Conservation (phyloP, 2,797 vertebrate genomes). For the Pogoniulus pusillus region DNA sequence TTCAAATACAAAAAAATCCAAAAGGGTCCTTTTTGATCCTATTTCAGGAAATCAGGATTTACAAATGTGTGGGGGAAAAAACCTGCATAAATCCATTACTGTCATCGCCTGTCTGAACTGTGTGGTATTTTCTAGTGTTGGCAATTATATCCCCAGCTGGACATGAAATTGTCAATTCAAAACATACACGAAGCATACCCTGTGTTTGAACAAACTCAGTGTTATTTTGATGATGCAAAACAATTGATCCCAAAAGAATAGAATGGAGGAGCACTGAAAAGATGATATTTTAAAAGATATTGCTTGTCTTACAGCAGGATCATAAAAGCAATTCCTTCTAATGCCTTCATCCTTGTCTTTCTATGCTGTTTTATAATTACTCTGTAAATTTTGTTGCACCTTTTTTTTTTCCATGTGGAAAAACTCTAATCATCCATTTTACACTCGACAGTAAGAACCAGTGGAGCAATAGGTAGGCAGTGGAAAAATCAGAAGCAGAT, state of each 20-base stretch:
- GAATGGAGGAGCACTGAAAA: neutral
- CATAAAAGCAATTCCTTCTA: neutral
- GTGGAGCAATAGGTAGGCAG: neutral
- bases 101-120: neutral
- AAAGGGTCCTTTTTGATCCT: neutral
- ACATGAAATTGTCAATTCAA: neutral
- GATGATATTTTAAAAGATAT: neutral
- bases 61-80: neutral
- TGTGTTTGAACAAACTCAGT: neutral
- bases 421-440: neutral
- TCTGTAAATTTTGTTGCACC: neutral
- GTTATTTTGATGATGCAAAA: neutral
- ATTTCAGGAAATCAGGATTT: neutral
- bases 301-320: neutral
- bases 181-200: neutral
- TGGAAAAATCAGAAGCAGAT: neutral
- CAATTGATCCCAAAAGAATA: neutral
- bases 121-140: neutral
- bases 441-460: neutral
- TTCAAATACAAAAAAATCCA: neutral
- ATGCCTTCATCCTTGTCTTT: neutral
- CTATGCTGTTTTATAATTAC: neutral
- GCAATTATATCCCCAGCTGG: neutral
- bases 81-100: neutral
- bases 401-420: neutral